Evolutionary conservation across 2,113 vertebrate species (phyloP).

Genomic region (Antigone vipio): DNA sequence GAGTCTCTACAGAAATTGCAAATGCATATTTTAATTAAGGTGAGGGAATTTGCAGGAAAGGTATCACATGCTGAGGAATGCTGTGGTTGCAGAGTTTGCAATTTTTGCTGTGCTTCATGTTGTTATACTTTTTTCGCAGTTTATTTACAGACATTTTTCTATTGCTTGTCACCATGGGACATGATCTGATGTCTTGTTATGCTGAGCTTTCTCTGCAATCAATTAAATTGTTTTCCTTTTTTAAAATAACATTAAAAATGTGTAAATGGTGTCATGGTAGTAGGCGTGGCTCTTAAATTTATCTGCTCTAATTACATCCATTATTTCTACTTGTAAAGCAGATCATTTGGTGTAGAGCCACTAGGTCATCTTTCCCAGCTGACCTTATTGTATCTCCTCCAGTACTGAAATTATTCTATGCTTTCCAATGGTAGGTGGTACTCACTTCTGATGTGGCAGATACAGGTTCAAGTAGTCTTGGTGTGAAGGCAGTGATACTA

Average conservation of each 20-base stretch:
- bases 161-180: not conserved
- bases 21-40: slow-evolving; percentile 44
- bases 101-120: not conserved
- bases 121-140: not conserved
- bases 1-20: not conserved
- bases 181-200: not conserved
- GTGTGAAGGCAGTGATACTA: not conserved
- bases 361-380: not conserved
- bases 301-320: not conserved
- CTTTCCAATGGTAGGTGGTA: not conserved
- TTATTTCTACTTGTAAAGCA: not conserved
- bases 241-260: not conserved
- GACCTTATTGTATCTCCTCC: not conserved
- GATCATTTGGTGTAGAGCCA: not conserved
- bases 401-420: not conserved
- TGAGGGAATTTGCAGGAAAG: not conserved
- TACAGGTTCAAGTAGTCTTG: not conserved
- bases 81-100: not conserved
- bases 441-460: not conserved
- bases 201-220: not conserved
- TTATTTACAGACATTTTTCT: not conserved
- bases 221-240: not conserved
- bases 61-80: not conserved
- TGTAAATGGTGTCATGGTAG: not conserved
- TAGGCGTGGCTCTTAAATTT: not conserved